These are phyloP conservation scores for Tragelaphus buxtoni DNA, from an alignment of 2,113 vertebrate species.

Conservation along the genomic window DNA sequence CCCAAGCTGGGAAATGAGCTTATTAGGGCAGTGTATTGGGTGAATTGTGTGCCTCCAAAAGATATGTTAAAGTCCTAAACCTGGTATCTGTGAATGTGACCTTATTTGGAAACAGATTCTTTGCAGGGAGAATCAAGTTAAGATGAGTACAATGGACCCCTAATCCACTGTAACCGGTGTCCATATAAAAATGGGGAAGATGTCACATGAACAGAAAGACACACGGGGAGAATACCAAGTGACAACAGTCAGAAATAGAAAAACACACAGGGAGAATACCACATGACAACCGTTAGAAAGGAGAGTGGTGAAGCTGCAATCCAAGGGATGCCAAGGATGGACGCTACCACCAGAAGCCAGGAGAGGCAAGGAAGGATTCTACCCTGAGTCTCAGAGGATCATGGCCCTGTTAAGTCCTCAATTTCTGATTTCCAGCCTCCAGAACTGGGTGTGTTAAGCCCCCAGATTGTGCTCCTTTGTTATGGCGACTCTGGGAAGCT, in stretches of 20 bases:
- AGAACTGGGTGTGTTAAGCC: background rate
- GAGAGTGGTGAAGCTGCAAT: background rate
- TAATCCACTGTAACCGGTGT: background rate
- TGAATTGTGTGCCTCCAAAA: too few species aligned
- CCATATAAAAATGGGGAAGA: background rate
- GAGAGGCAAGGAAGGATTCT: background rate
- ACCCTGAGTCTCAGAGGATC: background rate
- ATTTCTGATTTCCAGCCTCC: background rate
- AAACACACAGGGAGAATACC: background rate
- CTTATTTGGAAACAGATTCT: too few species aligned
- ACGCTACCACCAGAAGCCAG: background rate
- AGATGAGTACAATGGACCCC: too few species aligned
- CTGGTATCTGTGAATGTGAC: too few species aligned
- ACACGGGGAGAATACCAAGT: background rate
- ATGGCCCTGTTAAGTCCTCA: background rate
- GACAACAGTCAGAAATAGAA: background rate
- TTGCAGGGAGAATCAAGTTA: too few species aligned
- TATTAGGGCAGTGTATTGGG: too few species aligned
- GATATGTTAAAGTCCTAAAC: too few species aligned
- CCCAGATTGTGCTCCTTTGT: background rate
- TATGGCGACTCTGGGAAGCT: background rate
- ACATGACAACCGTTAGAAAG: background rate
- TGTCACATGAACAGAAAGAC: background rate
- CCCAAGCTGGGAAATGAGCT: too few species aligned
- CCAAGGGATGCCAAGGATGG: background rate